Evolutionary conservation across 2,113 vertebrate species (phyloP).

Genomic region (Psophia crepitans): DNA sequence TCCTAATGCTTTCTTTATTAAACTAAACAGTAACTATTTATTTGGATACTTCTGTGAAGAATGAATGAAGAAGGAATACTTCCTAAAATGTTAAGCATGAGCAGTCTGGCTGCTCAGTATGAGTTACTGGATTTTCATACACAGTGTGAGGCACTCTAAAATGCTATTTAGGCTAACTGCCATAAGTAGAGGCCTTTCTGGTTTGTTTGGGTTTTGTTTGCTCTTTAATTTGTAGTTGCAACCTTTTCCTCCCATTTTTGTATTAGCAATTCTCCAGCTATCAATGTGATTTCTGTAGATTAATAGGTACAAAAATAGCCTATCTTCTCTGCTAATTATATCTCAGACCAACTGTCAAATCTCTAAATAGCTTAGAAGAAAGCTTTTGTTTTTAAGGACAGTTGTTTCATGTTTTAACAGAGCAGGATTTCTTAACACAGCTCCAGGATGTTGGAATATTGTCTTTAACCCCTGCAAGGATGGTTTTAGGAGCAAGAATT

Average conservation of each 20-base stretch:
- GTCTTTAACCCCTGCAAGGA: slow-evolving; percentile 94
- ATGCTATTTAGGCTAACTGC: not conserved
- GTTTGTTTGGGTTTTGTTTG: not conserved
- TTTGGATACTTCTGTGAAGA: not conserved
- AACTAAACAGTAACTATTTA: not conserved
- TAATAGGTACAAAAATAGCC: not conserved
- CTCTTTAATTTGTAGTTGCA: not conserved
- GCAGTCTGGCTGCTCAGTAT: not conserved
- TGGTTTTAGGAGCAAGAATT: slow-evolving; percentile 93
- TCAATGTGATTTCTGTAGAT: not conserved
- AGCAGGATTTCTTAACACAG: slow-evolving; percentile 93
- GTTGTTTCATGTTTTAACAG: slow-evolving; percentile 73
- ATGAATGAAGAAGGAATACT: not conserved
- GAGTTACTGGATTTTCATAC: not conserved
- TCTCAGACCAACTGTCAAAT: not conserved
- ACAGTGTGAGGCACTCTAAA: not conserved
- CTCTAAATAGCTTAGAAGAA: not conserved
- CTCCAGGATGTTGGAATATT: slow-evolving; percentile 93
- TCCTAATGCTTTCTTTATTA: not conserved
- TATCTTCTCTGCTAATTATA: not conserved
- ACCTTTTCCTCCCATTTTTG: not conserved
- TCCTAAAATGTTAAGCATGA: not conserved
- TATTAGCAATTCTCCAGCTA: not conserved
- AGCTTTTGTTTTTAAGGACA: slow-evolving; percentile 1
- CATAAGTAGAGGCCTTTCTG: not conserved